These are phyloP conservation scores for Gymnopithys bicolor DNA, from an alignment of 2,797 vertebrate species.

Conservation along the genomic window DNA sequence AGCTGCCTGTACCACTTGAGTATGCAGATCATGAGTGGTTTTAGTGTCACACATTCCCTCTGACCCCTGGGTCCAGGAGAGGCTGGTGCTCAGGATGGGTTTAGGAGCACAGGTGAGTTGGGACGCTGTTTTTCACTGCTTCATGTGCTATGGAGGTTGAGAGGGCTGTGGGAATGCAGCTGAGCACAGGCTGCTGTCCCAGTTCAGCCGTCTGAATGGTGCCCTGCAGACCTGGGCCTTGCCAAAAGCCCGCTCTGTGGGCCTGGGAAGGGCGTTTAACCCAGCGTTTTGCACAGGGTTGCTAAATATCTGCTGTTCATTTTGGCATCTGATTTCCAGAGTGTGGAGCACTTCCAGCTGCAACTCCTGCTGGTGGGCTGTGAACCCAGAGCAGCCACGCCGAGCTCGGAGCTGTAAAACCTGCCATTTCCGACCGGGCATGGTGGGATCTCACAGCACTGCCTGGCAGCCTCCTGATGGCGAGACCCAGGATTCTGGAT, in stretches of 20 bases:
- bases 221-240: background rate
- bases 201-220: background rate
- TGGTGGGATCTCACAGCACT: background rate
- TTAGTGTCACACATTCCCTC: background rate
- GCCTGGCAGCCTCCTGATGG: slow-evolving; percentile 8
- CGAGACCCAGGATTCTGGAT: background rate
- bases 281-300: background rate
- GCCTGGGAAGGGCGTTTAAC: background rate
- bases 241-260: slow-evolving; percentile 6
- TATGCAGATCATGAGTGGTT: background rate
- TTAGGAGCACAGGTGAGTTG: background rate
- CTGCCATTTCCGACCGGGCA: rapidly evolving
- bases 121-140: background rate
- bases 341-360: slow-evolving; percentile 21
- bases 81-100: background rate
- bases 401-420: background rate
- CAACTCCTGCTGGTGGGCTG: slow-evolving; percentile 18
- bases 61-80: background rate
- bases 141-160: background rate
- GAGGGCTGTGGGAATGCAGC: background rate
- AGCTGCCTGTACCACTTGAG: background rate
- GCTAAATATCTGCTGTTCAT: background rate
- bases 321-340: slow-evolving; percentile 17
- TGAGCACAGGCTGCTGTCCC: background rate
- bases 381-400: background rate